Evolutionary conservation across 1,140 invertebrate species (phyloP), one percentile per base, ranked within the genome.

Genomic region (Sycobia sp.): DNA sequence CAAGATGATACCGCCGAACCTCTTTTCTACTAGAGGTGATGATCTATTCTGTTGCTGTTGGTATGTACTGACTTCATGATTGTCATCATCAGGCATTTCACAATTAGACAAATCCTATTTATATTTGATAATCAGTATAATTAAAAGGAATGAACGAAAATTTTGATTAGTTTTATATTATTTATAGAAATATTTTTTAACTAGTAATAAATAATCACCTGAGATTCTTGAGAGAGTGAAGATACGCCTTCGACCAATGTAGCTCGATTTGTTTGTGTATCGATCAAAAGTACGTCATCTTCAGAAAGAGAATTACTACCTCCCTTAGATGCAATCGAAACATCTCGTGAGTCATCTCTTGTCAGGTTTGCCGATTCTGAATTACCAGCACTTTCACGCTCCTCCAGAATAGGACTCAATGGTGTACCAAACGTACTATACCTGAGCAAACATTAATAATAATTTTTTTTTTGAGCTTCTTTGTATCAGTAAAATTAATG

Each of bases 351-450:
- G 58, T 79, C 69, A 23, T 73, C 71, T 36, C 65, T 76, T 1
- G 74, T 78, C 2, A 76, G 49, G 11, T 60, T 65, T 5, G 76
- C 49, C 14, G 78, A 78, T 16, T 79, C 80, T 0, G 79, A 80
- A 44, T 73, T 81, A 7, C 73, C 62, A 4, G 73, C 74, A 39
- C 78, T 76, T 61, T 83, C 83, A 44, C 81, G 82, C 74, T 88
- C 87, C 71, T 89, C 87, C n/a, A 86, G 73, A 44, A 88, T 89
- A 4, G 87, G 87, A 66, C 86, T 87, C 13, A 89, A 70, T 4
- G 84, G 85, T 9, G 83, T 79, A 41, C 83, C 83, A 60, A 85
- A 86, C 13, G 83, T 75, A 67, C 86, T 86, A 62, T 87, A 86
- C 62, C 79, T 81, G 22, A 77, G 57, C 29, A 32, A n/a, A n/a